Conservation (phyloP, 2,113 vertebrate genomes). For the Lepisosteus osseus region DNA sequence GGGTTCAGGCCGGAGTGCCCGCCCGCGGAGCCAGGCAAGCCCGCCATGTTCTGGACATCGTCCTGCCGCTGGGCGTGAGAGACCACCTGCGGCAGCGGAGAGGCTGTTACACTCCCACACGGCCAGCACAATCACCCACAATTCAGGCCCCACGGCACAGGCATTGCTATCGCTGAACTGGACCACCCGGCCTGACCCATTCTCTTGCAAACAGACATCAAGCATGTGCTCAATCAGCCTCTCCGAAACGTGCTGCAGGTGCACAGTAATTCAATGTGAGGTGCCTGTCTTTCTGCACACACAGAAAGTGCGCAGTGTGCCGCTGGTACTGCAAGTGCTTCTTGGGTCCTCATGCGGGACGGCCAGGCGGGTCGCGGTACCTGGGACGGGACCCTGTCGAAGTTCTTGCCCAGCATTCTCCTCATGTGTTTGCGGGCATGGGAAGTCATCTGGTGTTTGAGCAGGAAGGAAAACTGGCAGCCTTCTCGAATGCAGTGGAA, state of each 20-base stretch:
- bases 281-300: too few relatives aligned
- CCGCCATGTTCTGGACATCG: conserved; percentile 58
- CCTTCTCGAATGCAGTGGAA: conserved; percentile 98
- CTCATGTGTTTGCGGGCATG: conserved; percentile 98
- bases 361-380: conserved; percentile 51
- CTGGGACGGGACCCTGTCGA: conserved; percentile 90
- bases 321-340: too few relatives aligned
- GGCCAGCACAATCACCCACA: too few relatives aligned
- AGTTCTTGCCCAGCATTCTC: conserved; percentile 97
- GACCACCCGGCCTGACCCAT: too few relatives aligned
- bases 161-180: too few relatives aligned
- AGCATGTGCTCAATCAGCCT: too few relatives aligned
- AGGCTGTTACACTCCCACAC: not conserved
- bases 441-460: conserved; percentile 99
- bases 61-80: conserved; percentile 62
- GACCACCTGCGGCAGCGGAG: conserved; percentile 48
- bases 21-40: conserved; percentile 54
- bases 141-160: too few relatives aligned
- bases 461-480: conserved; percentile 98
- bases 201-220: too few relatives aligned
- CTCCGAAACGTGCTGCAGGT: too few relatives aligned
- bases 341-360: too few relatives aligned
- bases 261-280: too few relatives aligned
- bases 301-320: too few relatives aligned
- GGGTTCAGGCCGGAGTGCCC: conserved; percentile 57